Evolutionary conservation across 2,888 invertebrate genomes (phyloP).

Genomic region (Apantesis nais): DNA sequence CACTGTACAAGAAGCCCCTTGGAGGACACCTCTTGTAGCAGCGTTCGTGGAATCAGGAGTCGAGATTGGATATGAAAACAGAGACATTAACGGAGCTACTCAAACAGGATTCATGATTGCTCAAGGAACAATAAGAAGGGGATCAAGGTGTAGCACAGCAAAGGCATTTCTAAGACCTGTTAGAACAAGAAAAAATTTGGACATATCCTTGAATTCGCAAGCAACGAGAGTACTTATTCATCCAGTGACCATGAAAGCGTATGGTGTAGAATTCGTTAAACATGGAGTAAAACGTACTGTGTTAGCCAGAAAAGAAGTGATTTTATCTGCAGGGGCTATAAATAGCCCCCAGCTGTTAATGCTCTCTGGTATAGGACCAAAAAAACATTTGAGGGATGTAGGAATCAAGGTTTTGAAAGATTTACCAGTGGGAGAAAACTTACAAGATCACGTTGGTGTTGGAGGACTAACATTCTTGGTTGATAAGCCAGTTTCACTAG

Average conservation of each 20-base stretch:
- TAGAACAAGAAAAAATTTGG: constrained; percentile 90
- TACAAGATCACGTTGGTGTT: constrained; percentile 95
- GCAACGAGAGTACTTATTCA: constrained; percentile 91
- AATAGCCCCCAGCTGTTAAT: constrained; percentile 96
- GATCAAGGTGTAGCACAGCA: constrained; percentile 93
- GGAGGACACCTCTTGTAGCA: constrained; percentile 92
- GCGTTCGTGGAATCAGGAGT: constrained; percentile 93
- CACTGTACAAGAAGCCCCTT: constrained; percentile 93
- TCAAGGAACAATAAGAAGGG: constrained; percentile 91
- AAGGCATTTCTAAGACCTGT: constrained; percentile 94
- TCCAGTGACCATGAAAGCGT: constrained; percentile 90
- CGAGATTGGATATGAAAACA: constrained; percentile 93
- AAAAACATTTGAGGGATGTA: constrained; percentile 88
- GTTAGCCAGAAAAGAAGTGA: constrained; percentile 92
- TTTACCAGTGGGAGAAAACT: constrained; percentile 91
- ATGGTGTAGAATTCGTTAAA: constrained; percentile 92
- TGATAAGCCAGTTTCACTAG: constrained; percentile 93
- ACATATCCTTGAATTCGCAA: constrained; percentile 92
- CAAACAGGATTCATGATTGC: constrained; percentile 94
- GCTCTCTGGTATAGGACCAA: constrained; percentile 94
- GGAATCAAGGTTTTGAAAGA: constrained; percentile 91
- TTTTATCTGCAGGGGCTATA: constrained; percentile 95
- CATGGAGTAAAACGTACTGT: constrained; percentile 89
- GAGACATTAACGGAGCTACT: constrained; percentile 92
- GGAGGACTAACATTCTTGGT: constrained; percentile 92